These are phyloP conservation scores for Setophaga coronata DNA, from an alignment of 2,113 vertebrate genomes.

Conservation along the genomic window DNA sequence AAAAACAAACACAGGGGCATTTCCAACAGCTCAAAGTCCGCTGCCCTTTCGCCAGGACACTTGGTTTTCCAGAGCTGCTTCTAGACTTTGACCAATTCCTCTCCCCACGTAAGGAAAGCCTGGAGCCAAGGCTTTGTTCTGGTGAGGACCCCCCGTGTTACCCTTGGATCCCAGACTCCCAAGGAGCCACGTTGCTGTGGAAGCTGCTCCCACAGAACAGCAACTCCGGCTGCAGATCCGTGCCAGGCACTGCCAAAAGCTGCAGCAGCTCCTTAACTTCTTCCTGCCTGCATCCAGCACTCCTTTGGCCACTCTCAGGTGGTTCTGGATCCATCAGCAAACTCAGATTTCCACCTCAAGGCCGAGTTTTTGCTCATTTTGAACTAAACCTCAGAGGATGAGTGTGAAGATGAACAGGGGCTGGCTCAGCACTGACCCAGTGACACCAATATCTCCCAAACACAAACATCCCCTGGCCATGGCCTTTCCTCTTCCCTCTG, in stretches of 20 bases:
- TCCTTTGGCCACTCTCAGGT: not conserved
- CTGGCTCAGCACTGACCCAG: slow-evolving; percentile 51
- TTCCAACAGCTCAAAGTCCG: slow-evolving; percentile 36
- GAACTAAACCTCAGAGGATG: not conserved
- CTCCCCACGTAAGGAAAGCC: not conserved
- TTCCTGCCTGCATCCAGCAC: not conserved
- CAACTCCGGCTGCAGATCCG: not conserved
- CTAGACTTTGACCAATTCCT: not conserved
- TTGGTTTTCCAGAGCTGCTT: not conserved
- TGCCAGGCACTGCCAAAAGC: not conserved
- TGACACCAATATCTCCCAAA: slow-evolving; percentile 13
- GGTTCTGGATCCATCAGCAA: not conserved
- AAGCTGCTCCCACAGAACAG: slow-evolving; percentile 22
- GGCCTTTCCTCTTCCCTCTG: not conserved
- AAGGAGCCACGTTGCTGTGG: slow-evolving; percentile 6
- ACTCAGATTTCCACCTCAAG: not conserved
- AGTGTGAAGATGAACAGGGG: not conserved
- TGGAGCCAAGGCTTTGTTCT: not conserved
- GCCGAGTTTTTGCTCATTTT: not conserved
- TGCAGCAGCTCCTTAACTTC: not conserved
- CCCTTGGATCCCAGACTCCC: not conserved
- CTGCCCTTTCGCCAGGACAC: not conserved
- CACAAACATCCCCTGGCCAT: not conserved
- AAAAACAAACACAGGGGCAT: slow-evolving; percentile 54
- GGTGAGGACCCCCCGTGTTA: not conserved